phyloP scores from a whole-genome alignment of 2,797 vertebrate genomes.

The Poeciliopsis presidionis region DNA sequence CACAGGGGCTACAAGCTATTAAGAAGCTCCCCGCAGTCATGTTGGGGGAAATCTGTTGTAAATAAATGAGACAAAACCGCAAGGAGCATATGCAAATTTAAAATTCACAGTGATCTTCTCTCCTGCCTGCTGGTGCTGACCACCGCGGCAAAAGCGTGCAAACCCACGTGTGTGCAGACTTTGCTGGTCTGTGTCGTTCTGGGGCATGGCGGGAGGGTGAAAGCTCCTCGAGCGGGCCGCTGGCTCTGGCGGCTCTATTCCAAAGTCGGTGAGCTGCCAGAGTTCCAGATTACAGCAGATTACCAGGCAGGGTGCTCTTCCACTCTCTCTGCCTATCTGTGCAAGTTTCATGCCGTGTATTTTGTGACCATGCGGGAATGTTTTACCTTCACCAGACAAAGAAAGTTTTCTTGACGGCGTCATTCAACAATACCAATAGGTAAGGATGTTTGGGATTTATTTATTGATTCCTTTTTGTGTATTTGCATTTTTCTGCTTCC shows the following conservation, averaged over 20 bases:
- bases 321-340: slow-evolving; percentile 43
- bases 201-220: slow-evolving; percentile 45
- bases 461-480: background rate
- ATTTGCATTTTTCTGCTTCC: background rate
- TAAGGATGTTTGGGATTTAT: background rate
- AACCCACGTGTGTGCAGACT: slow-evolving; percentile 42
- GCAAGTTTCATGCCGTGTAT: slow-evolving; percentile 36
- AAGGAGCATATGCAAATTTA: slow-evolving; percentile 40
- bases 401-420: slow-evolving; percentile 7
- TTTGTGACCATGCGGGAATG: slow-evolving; percentile 30
- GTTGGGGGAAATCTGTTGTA: slow-evolving; percentile 38
- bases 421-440: background rate
- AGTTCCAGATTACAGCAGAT: slow-evolving; percentile 78
- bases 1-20: slow-evolving; percentile 39
- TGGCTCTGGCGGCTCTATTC: slow-evolving; percentile 54
- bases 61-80: slow-evolving; percentile 35
- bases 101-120: slow-evolving; percentile 28
- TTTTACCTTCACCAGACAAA: slow-evolving; percentile 21
- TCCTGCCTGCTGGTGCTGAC: slow-evolving; percentile 37
- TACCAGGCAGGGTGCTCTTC: slow-evolving; percentile 63
- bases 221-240: slow-evolving; percentile 58
- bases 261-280: slow-evolving; percentile 66
- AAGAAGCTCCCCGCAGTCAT: slow-evolving; percentile 45
- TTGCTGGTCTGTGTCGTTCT: slow-evolving; percentile 32
- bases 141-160: slow-evolving; percentile 11